Conservation (phyloP, 2,113 vertebrate species). For the Progne subis region DNA sequence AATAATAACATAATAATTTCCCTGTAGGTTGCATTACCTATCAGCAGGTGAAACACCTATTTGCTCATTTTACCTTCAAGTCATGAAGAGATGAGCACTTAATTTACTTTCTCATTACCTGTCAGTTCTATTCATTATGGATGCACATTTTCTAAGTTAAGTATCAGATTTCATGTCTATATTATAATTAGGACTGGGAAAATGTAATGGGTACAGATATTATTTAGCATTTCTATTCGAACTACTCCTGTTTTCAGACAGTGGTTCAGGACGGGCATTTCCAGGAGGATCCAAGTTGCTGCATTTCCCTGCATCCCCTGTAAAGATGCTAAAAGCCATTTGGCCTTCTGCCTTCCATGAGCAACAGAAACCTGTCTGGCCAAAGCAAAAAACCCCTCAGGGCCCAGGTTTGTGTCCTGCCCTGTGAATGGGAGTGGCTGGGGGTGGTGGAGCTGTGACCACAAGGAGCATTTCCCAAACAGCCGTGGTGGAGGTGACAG, state of each 20-base stretch:
- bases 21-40: not conserved
- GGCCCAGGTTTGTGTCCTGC: not conserved
- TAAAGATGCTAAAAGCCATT: not conserved
- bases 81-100: not conserved
- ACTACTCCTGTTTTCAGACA: not conserved
- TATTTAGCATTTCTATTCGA: not conserved
- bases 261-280: not conserved
- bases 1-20: not conserved
- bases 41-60: not conserved
- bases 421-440: not conserved
- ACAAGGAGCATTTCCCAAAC: fast-evolving
- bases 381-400: fast-evolving
- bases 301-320: not conserved
- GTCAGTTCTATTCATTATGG: not conserved
- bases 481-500: not conserved
- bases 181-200: not conserved
- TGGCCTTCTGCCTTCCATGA: not conserved
- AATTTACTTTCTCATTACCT: not conserved
- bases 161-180: not conserved
- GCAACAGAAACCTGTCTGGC: not conserved
- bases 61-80: not conserved
- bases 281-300: not conserved
- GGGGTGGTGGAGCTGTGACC: fast-evolving
- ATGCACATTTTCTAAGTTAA: not conserved
- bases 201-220: not conserved